Percentiles rank a stretch among this genome's conserved stretches.
phyloP scores from a whole-genome alignment of 2,113 vertebrate species.

The Macaca fascicularis region DNA sequence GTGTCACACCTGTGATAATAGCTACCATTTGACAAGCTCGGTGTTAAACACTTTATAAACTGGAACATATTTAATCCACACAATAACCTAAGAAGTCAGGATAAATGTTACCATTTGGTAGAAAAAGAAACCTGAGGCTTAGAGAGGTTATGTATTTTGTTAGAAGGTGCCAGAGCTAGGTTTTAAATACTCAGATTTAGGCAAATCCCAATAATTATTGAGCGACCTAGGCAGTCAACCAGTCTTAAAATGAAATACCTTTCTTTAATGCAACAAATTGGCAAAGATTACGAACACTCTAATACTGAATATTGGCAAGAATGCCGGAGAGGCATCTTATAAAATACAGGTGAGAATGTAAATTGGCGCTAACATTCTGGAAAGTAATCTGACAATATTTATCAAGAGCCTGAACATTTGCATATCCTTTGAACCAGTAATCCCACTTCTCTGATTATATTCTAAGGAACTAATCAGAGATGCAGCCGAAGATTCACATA shows the following conservation, averaged over 20 bases:
- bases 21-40: not conserved
- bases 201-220: constrained; percentile 31
- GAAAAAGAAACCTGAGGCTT: constrained; percentile 21
- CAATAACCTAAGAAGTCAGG: not conserved
- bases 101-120: constrained; percentile 20
- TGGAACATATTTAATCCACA: not conserved
- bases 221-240: not conserved
- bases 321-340: not conserved
- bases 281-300: constrained; percentile 30
- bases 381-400: constrained; percentile 43
- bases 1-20: not conserved
- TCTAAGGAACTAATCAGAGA: not conserved
- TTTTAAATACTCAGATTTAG: constrained; percentile 47
- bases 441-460: constrained; percentile 21
- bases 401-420: not conserved
- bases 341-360: constrained; percentile 20
- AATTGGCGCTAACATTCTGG: not conserved
- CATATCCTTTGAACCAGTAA: not conserved
- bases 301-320: not conserved
- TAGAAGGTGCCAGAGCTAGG: not conserved
- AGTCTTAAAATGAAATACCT: constrained; percentile 33
- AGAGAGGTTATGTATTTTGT: not conserved
- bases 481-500: not conserved
- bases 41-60: not conserved
- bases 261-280: constrained; percentile 45